Evolutionary conservation across 2,888 invertebrate genomes (phyloP).

Genomic region (Amblyjoppa fuscipennis): DNA sequence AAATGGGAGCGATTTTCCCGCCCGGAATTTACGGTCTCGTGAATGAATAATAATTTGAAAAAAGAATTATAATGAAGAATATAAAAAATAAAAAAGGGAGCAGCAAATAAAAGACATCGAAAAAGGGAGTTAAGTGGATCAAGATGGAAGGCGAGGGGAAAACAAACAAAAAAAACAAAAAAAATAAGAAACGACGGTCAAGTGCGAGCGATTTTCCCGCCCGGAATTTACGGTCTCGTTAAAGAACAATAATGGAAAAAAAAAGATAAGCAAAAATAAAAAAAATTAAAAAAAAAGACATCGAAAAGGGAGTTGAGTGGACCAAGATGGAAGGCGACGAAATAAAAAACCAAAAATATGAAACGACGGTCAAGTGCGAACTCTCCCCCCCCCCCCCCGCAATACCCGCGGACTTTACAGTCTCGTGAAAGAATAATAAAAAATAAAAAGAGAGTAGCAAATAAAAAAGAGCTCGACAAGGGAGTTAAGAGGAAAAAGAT

Average conservation of each 20-base stretch:
- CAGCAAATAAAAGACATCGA: no score
- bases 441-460: no score
- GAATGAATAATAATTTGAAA: constrained; percentile 1
- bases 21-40: not conserved
- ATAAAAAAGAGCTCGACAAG: no score
- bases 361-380: not conserved
- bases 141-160: no score
- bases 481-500: no score
- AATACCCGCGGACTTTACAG: no score
- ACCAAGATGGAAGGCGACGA: no score
- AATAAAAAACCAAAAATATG: not conserved
- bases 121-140: no score
- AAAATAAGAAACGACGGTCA: not conserved
- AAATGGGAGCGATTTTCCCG: no score
- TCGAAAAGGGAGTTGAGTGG: no score
- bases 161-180: not conserved
- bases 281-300: not conserved
- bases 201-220: no score
- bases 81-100: not conserved
- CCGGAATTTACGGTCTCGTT: not conserved
- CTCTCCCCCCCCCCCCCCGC: not conserved
- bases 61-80: not conserved
- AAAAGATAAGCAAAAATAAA: not conserved
- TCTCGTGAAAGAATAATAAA: no score
- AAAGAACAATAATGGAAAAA: constrained; percentile 10